Percentiles rank a stretch among this genome's conserved stretches.
Evolutionary conservation across 2,797 vertebrate genomes (phyloP).

Genomic region (Hozukius guyotensis): DNA sequence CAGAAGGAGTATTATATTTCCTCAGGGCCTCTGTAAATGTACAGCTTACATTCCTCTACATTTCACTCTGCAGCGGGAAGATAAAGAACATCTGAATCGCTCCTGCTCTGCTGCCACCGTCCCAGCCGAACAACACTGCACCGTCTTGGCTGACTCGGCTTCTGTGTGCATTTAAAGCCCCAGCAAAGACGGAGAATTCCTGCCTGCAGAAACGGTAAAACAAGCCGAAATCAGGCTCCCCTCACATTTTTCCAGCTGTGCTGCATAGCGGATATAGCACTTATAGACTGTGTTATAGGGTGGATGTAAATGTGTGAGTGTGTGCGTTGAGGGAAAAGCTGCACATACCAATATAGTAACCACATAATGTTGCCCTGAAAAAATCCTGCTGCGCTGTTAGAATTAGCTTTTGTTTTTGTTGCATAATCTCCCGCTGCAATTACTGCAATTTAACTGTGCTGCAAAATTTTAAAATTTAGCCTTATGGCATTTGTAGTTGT

Average conservation of each 20-base stretch:
- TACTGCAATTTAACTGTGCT: slow-evolving; percentile 11
- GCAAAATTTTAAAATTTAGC: slow-evolving; percentile 3
- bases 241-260: slow-evolving; percentile 24
- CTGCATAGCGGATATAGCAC: background rate
- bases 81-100: slow-evolving; percentile 75
- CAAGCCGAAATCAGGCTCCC: slow-evolving; percentile 30
- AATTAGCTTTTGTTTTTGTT: slow-evolving; percentile 10
- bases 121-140: slow-evolving; percentile 44
- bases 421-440: background rate
- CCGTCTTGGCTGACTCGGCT: slow-evolving; percentile 34
- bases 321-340: slow-evolving; percentile 8
- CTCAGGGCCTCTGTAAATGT: slow-evolving; percentile 73
- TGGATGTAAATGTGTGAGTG: slow-evolving; percentile 12
- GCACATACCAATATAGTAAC: background rate
- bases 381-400: slow-evolving; percentile 17
- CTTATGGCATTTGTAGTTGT: slow-evolving; percentile 20
- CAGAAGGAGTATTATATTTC: slow-evolving; percentile 76
- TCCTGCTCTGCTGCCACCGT: slow-evolving; percentile 53
- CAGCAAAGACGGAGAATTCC: slow-evolving; percentile 13
- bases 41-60: slow-evolving; percentile 76
- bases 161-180: slow-evolving; percentile 44
- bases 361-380: slow-evolving; percentile 7
- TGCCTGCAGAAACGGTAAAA: slow-evolving; percentile 44
- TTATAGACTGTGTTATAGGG: background rate
- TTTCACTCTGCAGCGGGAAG: slow-evolving; percentile 76